Evolutionary conservation across 1,140 invertebrate genomes (phyloP).

Genomic region (Drosophila guanche): DNA sequence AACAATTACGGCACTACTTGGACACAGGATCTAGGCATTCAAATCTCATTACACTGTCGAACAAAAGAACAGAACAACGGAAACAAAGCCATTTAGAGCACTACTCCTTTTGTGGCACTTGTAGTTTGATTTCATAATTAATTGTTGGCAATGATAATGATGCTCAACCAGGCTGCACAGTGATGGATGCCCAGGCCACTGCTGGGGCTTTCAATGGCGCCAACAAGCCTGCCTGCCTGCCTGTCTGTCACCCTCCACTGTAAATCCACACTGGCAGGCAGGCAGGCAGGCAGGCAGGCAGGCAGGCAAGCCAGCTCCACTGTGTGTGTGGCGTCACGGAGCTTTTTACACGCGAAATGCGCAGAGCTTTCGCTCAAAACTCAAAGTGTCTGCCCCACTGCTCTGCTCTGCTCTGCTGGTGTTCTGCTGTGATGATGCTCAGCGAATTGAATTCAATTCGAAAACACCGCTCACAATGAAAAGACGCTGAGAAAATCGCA

Average conservation of each 20-base stretch:
- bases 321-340: constrained; percentile 8
- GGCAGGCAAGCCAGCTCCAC: too few species aligned
- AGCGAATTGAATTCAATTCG: constrained; percentile 55
- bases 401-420: too few species aligned
- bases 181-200: constrained; percentile 41
- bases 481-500: constrained; percentile 46
- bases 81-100: not conserved
- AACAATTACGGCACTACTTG: constrained; percentile 52
- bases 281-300: too few species aligned
- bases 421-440: constrained; percentile 32
- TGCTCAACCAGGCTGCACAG: constrained; percentile 28
- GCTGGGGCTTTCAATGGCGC: constrained; percentile 42
- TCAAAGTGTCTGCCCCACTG: constrained; percentile 32
- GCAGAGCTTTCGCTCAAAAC: constrained; percentile 37
- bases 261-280: not conserved
- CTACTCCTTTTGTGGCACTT: not conserved
- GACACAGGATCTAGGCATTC: constrained; percentile 30
- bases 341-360: constrained; percentile 53
- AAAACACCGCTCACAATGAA: constrained; percentile 61
- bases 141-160: constrained; percentile 12
- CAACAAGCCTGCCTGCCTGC: constrained; percentile 28
- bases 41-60: constrained; percentile 47
- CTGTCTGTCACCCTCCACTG: not conserved
- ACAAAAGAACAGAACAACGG: not conserved
- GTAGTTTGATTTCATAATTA: constrained; percentile 43